Conservation (phyloP, 2,113 vertebrate species). For the human (Homo sapiens) region GRCh38 chr3:14344501-14345000, state of each 20-base stretch:
- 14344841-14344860: fast-evolving
- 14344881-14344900: background rate
- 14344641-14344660: background rate
- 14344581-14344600: fast-evolving
- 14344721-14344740: fast-evolving
- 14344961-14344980: background rate
- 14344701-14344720: fast-evolving
- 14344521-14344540: background rate
- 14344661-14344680: background rate
- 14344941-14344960: background rate
- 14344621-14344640: background rate
- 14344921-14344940: background rate
- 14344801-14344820: background rate
- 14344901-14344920: background rate
- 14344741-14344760: background rate
- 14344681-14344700: background rate
- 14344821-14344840: background rate
- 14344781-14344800: background rate
- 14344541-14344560: background rate
- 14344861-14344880: background rate
- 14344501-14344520: background rate
- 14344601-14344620: background rate
- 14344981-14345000: background rate
- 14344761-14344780: fast-evolving
- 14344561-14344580: background rate